Percentiles rank a stretch among this genome's conserved stretches.
Evolutionary conservation across 1,140 invertebrate genomes (phyloP).

Genomic region (Anastrepha ludens): DNA sequence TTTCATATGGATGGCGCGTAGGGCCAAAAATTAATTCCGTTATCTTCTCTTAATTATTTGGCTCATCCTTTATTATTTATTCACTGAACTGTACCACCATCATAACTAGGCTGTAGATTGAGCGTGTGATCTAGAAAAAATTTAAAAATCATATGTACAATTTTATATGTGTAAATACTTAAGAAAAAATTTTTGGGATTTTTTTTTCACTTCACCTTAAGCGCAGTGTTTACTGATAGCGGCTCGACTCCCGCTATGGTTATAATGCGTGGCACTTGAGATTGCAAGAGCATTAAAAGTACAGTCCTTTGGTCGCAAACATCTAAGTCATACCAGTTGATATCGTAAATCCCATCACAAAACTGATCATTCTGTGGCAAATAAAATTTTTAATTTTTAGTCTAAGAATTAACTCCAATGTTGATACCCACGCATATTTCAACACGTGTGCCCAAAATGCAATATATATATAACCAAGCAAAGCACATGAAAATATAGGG

Average conservation of each 20-base stretch:
- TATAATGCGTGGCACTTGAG: constrained; percentile 30
- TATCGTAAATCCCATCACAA: constrained; percentile 51
- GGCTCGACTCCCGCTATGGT: constrained; percentile 33
- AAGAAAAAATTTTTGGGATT: neutral
- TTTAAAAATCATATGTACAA: neutral
- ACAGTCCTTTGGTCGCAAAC: constrained; percentile 11
- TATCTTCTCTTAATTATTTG: too few species aligned
- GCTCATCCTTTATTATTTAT: neutral
- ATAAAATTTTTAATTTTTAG: neutral
- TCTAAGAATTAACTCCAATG: neutral
- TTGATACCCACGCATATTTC: constrained; percentile 36
- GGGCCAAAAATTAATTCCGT: too few species aligned
- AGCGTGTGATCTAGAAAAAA: constrained; percentile 12
- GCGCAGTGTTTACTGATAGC: constrained; percentile 45
- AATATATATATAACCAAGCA: constrained; percentile 47
- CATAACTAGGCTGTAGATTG: constrained; percentile 8
- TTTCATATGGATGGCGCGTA: too few species aligned
- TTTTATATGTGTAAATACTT: neutral
- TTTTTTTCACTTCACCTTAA: neutral
- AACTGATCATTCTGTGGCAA: constrained; percentile 50
- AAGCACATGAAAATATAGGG: constrained; percentile 31
- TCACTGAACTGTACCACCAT: constrained; percentile 31
- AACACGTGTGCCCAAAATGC: constrained; percentile 47
- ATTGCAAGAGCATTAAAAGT: constrained; percentile 19
- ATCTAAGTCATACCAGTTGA: constrained; percentile 51